Evolutionary conservation across 1,140 invertebrate genomes (phyloP).

Genomic region (Caenorhabditis latens): DNA sequence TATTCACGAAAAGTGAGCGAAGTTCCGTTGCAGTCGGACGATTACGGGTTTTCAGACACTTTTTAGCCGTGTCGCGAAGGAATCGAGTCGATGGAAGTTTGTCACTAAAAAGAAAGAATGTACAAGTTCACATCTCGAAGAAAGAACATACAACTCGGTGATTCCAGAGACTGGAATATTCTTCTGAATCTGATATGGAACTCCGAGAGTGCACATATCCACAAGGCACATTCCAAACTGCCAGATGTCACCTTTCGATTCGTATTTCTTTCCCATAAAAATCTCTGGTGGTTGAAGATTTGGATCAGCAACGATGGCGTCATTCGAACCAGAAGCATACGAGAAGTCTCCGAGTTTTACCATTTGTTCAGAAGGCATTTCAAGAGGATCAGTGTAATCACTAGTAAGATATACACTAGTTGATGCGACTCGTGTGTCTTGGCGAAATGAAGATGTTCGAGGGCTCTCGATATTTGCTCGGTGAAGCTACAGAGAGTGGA

Average conservation of each 20-base stretch:
- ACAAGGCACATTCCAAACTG: constrained; percentile 21
- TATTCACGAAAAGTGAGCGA: not conserved
- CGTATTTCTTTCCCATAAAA: not conserved
- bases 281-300: not conserved
- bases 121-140: no score
- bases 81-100: not conserved
- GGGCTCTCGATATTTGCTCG: not conserved
- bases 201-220: constrained; percentile 3
- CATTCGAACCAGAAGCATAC: not conserved
- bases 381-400: constrained; percentile 5
- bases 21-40: not conserved
- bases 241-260: constrained; percentile 36
- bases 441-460: not conserved
- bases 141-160: not conserved
- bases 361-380: not conserved
- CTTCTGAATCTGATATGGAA: no score
- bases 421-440: not conserved
- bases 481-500: not conserved
- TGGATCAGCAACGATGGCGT: not conserved
- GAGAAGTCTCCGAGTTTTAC: constrained; percentile 8
- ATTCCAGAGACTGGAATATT: not conserved
- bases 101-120: not conserved
- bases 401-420: not conserved
- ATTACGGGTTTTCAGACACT: not conserved
- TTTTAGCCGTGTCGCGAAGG: not conserved